Base-by-base conservation (phyloP, 2,797 vertebrate genomes). In the Aphelocoma californica region DNA sequence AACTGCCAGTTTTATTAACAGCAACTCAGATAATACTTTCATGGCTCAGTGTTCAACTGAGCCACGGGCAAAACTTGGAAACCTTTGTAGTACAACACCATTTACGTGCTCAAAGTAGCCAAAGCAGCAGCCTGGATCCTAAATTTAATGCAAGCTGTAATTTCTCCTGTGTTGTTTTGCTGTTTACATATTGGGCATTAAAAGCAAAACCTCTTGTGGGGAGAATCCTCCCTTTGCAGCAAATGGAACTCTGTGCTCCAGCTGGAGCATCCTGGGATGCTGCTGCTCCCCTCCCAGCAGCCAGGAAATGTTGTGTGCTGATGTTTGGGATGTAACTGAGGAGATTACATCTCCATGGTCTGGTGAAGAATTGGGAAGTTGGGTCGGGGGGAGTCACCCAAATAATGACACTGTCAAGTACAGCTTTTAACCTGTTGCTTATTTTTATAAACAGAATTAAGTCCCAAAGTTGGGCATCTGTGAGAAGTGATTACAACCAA, bases 1-100 rank as follows among this genome's bases (percentile, higher is more conserved):
- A 95, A 70, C 84, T 94, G 79, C 71, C 64, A 78, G 60, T 26
- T 78, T 96, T 96, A 86, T 71, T 92, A 86, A 92, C 74, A 87
- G 61, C 78, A 58, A 1, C 73, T 92, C 72, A 69, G 78, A 57
- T 77, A 67, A 88, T 86, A 40, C 61, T 89, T 86, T 65, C 51
- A 60, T 69, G 62, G 72, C 50, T 89, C 6, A 3, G 4, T 38
- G 47, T 56, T 90, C 66, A 54, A 6, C 79, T 6, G 44, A 83
- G 71, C 3, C 3, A 60, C 10, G 1, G 0, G 66, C 48, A 60
- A 29, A 73, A 61, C 86, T 74, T 32, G 8, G 53, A 87, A 85
- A 74, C 65, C 34, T 92, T 74, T 51, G 20, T 65, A 6, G 31
- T 38, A 3, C 25, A 21, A 2, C 50, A 10, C 57, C 31, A 26